A percentile compares a stretch with the other conserved stretches of the same genome.
These are phyloP conservation scores for Parascotia fuliginaria DNA, from an alignment of 2,888 invertebrate species.

Conservation along the genomic window DNA sequence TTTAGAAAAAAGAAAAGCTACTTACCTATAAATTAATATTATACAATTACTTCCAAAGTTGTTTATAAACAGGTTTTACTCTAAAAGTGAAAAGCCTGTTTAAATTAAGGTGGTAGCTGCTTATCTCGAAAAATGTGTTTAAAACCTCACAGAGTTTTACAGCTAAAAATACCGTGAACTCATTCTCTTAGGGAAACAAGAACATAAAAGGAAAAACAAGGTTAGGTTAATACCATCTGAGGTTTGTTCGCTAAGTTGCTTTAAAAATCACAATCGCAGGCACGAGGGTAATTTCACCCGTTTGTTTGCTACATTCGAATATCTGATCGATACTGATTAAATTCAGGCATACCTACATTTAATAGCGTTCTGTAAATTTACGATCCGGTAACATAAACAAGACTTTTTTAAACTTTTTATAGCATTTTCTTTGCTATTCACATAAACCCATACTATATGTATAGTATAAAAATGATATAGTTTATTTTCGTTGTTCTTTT, in stretches of 20 bases:
- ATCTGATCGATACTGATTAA: not conserved
- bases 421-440: too few species aligned
- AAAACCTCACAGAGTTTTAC: not conserved
- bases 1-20: too few species aligned
- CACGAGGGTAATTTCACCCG: not conserved
- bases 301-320: not conserved
- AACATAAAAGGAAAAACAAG: slow-evolving; percentile 1
- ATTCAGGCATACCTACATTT: too few species aligned
- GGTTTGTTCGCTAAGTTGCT: not conserved
- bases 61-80: not conserved
- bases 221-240: not conserved
- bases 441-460: too few species aligned
- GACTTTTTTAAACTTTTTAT: too few species aligned
- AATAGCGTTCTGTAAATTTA: too few species aligned
- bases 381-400: too few species aligned
- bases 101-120: not conserved
- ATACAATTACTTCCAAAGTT: too few species aligned
- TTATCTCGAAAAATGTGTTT: not conserved
- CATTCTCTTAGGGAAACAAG: not conserved
- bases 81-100: not conserved
- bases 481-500: too few species aligned
- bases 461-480: too few species aligned
- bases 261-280: not conserved
- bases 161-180: not conserved
- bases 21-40: too few species aligned